Base-by-base conservation (phyloP, 2,797 vertebrate genomes). In the Valencia hispanica region DNA sequence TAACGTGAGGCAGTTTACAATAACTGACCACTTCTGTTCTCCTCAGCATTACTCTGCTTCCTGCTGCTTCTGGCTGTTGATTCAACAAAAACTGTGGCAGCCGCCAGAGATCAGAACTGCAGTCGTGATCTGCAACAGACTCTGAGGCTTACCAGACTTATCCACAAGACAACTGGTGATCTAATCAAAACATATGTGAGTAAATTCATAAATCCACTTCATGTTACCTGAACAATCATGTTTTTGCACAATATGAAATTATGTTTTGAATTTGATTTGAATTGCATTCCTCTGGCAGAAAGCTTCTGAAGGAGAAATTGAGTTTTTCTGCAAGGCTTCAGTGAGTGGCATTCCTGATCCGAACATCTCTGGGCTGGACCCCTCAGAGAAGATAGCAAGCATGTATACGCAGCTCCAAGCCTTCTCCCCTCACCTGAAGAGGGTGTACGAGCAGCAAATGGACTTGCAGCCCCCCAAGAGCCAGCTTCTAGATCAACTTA, bases 101-200 rank as follows among this genome's bases (percentile, higher is more conserved):
- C 80, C 17, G 90, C 85, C 83, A 84, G 55, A 11, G 80, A 79
- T 71, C 90, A 76, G 73, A 80, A 78, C 72, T 92, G 91, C 90
- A 86, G 69, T 72, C 83, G 82, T 70, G 82, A 72, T 79, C 79
- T 95, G 61, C 87, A 79, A 9, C 91, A 79, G 72, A 85, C 88
- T 45, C 18, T 88, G 75, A 93, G 65, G 79, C 80, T 94, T n/a
- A 86, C 91, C 81, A 92, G 70, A 78, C 82, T 93, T 1, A 39
- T 84, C 27, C 89, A 90, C 7, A 92, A 83, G 79, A 91, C 90
- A 84, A 87, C 94, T 8, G 87, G 68, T 25, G 86, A 93, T 43
- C 85, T 95, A 50, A 84, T 94, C 86, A 90, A 87, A 86, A 90
- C 66, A 88, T 96, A 96, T 79, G 96, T 96, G 87, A 95, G 95